phyloP scores from a whole-genome alignment of 2,113 vertebrate genomes.

The Hemiscyllium ocellatum region DNA sequence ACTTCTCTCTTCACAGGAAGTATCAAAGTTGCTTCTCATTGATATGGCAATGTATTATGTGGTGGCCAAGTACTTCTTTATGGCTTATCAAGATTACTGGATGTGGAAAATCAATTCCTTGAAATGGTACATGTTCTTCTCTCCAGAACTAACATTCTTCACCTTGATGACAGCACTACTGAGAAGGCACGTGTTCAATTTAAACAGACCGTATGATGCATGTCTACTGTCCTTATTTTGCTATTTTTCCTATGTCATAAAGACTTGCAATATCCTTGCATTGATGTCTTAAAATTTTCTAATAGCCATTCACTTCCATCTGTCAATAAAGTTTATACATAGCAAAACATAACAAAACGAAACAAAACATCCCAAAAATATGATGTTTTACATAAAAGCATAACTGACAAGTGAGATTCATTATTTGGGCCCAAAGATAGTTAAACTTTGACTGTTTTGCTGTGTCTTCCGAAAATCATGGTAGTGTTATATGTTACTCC shows the following conservation, averaged over 20 bases:
- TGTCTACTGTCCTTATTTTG: neutral
- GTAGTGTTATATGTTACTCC: neutral
- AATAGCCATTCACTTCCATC: neutral
- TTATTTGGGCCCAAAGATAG: neutral
- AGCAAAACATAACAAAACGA: too few relatives aligned
- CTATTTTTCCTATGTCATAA: constrained; percentile 9
- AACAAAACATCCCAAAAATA: neutral
- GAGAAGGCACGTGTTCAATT: constrained; percentile 8
- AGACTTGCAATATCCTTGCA: neutral
- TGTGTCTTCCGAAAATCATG: neutral
- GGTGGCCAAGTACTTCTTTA: neutral
- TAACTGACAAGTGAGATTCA: neutral
- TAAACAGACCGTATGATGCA: neutral
- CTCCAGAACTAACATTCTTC: constrained; percentile 48
- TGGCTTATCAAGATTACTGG: constrained; percentile 42
- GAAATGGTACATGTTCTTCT: constrained; percentile 50
- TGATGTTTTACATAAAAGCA: neutral
- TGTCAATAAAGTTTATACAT: neutral
- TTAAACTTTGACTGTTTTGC: neutral
- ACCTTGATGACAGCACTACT: constrained; percentile 45
- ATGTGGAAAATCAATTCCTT: constrained; percentile 50
- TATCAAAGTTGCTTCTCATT: neutral
- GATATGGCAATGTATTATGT: neutral
- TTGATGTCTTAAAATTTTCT: neutral
- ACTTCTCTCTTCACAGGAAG: neutral